phyloP scores from a whole-genome alignment of 2,113 vertebrate species.

The Melanerpes aurifrons region DNA sequence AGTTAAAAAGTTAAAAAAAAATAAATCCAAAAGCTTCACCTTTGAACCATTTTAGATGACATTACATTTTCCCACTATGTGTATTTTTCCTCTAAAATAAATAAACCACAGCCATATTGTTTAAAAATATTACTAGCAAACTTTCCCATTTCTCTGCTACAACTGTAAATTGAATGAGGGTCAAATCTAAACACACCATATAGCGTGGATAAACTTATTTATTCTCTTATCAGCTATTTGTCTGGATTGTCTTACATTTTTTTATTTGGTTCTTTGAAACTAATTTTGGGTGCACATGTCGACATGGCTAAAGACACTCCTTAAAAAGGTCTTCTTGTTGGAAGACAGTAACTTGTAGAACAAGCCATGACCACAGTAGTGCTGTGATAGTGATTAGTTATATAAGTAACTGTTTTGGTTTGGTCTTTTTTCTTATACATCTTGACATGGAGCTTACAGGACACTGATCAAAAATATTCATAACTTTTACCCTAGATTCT shows the following conservation, averaged over 20 bases:
- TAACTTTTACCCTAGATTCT: background rate
- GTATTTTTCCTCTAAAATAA: background rate
- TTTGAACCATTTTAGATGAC: background rate
- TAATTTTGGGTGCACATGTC: background rate
- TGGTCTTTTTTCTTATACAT: background rate
- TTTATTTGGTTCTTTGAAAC: background rate
- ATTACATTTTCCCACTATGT: background rate
- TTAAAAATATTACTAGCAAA: background rate
- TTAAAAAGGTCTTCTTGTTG: background rate
- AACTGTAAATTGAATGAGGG: background rate
- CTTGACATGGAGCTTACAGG: background rate
- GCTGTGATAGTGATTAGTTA: background rate
- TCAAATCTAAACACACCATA: background rate
- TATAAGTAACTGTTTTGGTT: background rate
- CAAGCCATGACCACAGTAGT: background rate
- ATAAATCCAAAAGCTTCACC: background rate
- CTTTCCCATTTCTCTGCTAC: background rate
- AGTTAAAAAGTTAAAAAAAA: too few species aligned
- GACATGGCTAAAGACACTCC: background rate
- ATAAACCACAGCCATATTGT: background rate
- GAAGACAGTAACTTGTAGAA: background rate
- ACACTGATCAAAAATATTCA: background rate
- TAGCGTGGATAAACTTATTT: background rate
- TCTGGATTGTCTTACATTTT: accelerated
- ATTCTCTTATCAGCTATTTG: background rate